A percentile compares a stretch with the other conserved stretches of the same genome.
phyloP scores from a whole-genome alignment of 2,888 invertebrate genomes.

The Caenorhabditis sp. region DNA sequence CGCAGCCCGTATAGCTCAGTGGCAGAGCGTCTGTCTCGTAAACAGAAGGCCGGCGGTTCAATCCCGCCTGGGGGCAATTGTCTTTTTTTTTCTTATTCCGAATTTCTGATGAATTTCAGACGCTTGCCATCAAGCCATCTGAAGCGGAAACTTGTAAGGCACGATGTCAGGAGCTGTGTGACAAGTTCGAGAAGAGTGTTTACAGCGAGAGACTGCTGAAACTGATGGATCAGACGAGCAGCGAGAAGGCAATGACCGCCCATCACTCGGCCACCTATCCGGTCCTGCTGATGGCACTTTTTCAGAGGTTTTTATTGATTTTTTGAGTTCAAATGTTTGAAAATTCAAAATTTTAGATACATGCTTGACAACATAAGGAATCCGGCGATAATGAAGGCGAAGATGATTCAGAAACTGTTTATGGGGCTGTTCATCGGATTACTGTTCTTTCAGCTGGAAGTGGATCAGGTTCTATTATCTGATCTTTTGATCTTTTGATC shows the following conservation, averaged over 20 bases:
- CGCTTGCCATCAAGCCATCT: conserved; percentile 91
- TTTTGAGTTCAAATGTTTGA: too few relatives aligned
- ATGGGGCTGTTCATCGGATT: conserved; percentile 88
- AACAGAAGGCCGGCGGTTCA: conserved; percentile 82
- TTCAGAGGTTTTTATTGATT: too few relatives aligned
- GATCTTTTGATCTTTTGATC: too few relatives aligned
- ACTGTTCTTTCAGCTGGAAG: conserved; percentile 88
- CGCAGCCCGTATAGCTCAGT: conserved; percentile 80
- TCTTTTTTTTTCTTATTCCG: too few relatives aligned
- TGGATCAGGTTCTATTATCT: conserved; percentile 66
- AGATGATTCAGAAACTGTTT: conserved; percentile 75
- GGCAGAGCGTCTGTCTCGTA: conserved; percentile 83
- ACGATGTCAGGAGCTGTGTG: conserved; percentile 78
- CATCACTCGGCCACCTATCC: conserved; percentile 51
- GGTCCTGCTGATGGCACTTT: conserved; percentile 46
- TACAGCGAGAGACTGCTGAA: conserved; percentile 44
- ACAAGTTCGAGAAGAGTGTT: conserved; percentile 61
- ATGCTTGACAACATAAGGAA: conserved; percentile 74
- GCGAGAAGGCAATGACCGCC: conserved; percentile 47
- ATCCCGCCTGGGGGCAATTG: conserved; percentile 74
- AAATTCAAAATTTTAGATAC: conserved; percentile 48
- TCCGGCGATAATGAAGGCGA: conserved; percentile 73
- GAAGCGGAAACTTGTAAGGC: conserved; percentile 90
- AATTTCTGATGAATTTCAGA: conserved; percentile 78
- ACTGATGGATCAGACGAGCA: conserved; percentile 59